Evolutionary conservation across 2,797 vertebrate species (phyloP).

Genomic region (Lacerta viridis): DNA sequence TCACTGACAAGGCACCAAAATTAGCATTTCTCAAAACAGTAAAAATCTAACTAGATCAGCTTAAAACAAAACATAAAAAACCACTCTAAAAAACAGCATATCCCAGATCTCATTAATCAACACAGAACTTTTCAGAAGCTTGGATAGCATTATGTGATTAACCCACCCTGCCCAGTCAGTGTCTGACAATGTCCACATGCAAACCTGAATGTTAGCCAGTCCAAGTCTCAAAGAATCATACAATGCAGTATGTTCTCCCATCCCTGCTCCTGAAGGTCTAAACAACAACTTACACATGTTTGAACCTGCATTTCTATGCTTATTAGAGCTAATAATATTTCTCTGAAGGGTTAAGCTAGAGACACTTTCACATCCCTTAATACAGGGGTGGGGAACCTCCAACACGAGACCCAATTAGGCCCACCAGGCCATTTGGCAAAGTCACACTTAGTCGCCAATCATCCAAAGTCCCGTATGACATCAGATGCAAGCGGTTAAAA

Average conservation of each 20-base stretch:
- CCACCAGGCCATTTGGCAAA: too few relatives aligned
- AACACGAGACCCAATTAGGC: neutral
- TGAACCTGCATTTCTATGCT: neutral
- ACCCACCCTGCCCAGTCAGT: neutral
- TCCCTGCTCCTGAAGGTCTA: conserved; percentile 5
- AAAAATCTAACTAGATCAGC: neutral
- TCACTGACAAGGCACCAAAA: neutral
- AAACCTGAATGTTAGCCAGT: neutral
- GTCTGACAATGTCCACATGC: neutral
- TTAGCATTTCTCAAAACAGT: neutral
- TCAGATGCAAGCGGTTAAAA: too few relatives aligned
- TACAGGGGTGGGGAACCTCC: neutral
- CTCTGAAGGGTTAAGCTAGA: neutral
- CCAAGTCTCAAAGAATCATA: neutral
- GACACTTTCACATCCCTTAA: neutral
- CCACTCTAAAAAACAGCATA: neutral
- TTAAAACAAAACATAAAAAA: neutral
- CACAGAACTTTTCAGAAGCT: neutral
- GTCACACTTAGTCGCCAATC: too few relatives aligned
- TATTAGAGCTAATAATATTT: neutral
- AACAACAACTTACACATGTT: neutral
- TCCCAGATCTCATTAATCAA: conserved; percentile 11
- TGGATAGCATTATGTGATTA: neutral
- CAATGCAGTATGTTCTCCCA: neutral
- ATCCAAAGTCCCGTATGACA: too few relatives aligned